phyloP scores from a whole-genome alignment of 2,888 invertebrate species.

The Callinectes sapidus region DNA sequence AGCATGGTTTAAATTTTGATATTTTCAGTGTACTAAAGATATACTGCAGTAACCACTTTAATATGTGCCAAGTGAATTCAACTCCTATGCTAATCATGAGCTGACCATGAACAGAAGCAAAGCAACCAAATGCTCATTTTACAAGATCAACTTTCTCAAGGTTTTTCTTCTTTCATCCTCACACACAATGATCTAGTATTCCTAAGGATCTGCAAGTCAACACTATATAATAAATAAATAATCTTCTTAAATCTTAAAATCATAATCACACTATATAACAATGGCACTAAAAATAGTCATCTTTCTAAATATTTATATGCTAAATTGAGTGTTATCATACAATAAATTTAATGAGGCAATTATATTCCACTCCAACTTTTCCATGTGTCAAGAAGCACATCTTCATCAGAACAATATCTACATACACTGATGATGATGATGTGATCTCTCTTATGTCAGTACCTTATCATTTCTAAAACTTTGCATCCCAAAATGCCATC shows the following conservation, averaged over 20 bases:
- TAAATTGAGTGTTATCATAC: conserved; percentile 63
- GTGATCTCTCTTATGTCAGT: conserved; percentile 46
- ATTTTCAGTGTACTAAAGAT: neutral
- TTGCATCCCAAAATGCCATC: conserved; percentile 39
- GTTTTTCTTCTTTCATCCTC: conserved; percentile 8
- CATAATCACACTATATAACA: conserved; percentile 68
- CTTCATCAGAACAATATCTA: conserved; percentile 43
- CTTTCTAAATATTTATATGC: conserved; percentile 63
- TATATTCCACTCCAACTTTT: neutral
- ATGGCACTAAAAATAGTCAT: conserved; percentile 69
- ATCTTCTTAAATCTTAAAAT: conserved; percentile 61
- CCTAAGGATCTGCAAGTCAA: conserved; percentile 55
- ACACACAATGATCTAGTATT: conserved; percentile 47
- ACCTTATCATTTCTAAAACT: conserved; percentile 11
- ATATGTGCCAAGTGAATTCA: neutral
- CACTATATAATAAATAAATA: conserved; percentile 66
- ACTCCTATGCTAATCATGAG: neutral
- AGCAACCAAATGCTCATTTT: conserved; percentile 29
- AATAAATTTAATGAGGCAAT: conserved; percentile 55
- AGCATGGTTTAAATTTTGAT: neutral
- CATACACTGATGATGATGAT: neutral
- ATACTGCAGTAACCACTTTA: neutral
- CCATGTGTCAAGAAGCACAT: neutral
- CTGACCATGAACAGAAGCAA: neutral
- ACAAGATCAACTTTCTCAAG: neutral